phyloP scores from a whole-genome alignment of 2,888 invertebrate species.

The Lepeophtheirus nordmannii region DNA sequence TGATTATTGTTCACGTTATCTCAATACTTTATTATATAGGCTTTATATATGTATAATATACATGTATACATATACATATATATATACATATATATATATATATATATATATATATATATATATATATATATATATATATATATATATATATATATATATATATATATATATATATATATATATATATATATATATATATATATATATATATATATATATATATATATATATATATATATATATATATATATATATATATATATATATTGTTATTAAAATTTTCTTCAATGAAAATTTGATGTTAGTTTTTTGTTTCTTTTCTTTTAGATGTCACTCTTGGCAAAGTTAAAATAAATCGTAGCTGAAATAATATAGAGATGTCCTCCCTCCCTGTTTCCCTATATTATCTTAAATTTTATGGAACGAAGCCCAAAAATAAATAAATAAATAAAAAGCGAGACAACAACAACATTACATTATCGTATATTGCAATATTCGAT shows the following conservation, averaged over 20 bases:
- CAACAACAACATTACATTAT: too few relatives aligned
- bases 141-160: not conserved
- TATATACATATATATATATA: too few relatives aligned
- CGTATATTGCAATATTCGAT: too few relatives aligned
- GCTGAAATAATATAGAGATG: not conserved
- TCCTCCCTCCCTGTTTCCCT: not conserved
- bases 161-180: not conserved
- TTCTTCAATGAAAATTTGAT: not conserved
- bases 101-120: not conserved
- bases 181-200: too few relatives aligned
- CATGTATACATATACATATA: too few relatives aligned
- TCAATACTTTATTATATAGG: too few relatives aligned
- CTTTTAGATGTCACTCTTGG: not conserved
- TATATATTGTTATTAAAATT: not conserved
- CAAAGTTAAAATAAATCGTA: not conserved
- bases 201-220: too few relatives aligned
- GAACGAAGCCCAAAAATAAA: constrained; percentile 2
- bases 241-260: too few relatives aligned
- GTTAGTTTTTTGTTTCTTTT: not conserved
- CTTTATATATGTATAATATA: too few relatives aligned
- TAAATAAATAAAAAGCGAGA: not conserved
- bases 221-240: too few relatives aligned
- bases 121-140: too few relatives aligned
- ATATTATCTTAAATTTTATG: not conserved
- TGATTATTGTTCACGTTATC: too few relatives aligned